Evolutionary conservation across 2,113 vertebrate genomes (phyloP), one percentile per base, ranked within the genome.

Genomic region (Trematocara zebra): DNA sequence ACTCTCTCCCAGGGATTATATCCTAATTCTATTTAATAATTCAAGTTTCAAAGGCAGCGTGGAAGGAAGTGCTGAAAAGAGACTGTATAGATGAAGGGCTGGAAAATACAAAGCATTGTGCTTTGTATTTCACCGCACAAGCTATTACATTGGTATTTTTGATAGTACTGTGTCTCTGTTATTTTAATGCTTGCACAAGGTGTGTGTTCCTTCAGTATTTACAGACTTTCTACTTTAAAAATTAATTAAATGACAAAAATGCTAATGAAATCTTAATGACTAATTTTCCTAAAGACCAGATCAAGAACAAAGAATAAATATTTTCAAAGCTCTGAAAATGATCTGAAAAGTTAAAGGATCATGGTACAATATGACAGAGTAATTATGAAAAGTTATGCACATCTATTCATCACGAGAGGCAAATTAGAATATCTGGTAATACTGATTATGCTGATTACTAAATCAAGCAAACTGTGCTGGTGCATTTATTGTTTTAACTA

Each of bases 11-110:
- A 84, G 84, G 92, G 93, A 95, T 95, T 92, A 93, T 89, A 94
- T 92, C 85, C 85, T 92, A 91, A 91, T 91, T 88, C 89, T 90
- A 42, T 84, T 96, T 86, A 96, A 96, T 96, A 95, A 95, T 96
- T 96, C 72, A 96, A 83, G 2, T 85, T 91, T 94, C 67, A 88
- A 95, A 94, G 87, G 84, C 84, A 91, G 84, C 37, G n/a, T 52
- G 74, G 80, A 20, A 86, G 15, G 87, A 87, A 64, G 40, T 51
- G 14, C 80, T 90, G 20, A 88, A 52, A 90, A 61, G 54, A 88
- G 20, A 80, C 61, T 64, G 52, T 33, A 53, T 28, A 59, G 8
- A 84, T 40, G 44, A 82, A 20, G 23, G 26, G 7, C 37, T 84
- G 74, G n/a, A 54, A 78, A 79, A 79, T 80, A 85, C 11, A 20